Evolutionary conservation across 1,140 invertebrate genomes (phyloP), one percentile per base, ranked within the genome.

Genomic region (Zaprionus taronus): DNA sequence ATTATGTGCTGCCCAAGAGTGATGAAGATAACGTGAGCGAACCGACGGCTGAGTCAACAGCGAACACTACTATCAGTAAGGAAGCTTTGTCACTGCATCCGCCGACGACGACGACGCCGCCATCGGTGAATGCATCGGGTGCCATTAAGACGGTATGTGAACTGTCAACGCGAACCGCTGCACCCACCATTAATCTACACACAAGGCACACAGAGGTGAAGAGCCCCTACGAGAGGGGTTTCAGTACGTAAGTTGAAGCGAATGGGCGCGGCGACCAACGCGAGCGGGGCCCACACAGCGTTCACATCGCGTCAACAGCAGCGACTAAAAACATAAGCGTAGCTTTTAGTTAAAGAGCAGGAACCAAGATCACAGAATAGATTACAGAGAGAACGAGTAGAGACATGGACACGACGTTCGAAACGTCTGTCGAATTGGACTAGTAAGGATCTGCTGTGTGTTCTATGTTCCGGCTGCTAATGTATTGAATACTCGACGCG

Each of bases 121-220:
- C 80, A 17, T 69, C 89, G 41, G 79, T 81, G 4, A 79, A 80
- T 74, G 67, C 91, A 20, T 75, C 89, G n/a, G 91, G 91, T 72
- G 82, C 91, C 60, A 92, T 92, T 38, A 92, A 92, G 71, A 90
- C 91, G 24, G 91, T 92, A 11, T 92, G 91, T 61, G 91, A 92
- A 71, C 81, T 92, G 31, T 91, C 91, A 5, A 83, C 85, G 56
- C 76, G 79, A 76, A 79, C 91, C 7, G 85, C 84, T 6, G 75
- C 86, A 41, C 91, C 91, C 49, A 89, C 91, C 63, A 91, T 92
- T 5, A 92, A 92, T 75, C 64, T 92, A 57, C 91, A 92, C 55
- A 92, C 91, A 34, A 70, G 91, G 69, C 91, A 92, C 56, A 92
- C 89, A 49, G 91, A 92, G 41, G 91, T 92, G 7, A 91, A 92